Evolutionary conservation across 2,888 invertebrate species (phyloP).

Genomic region (Bembecia ichneumoniformis): DNA sequence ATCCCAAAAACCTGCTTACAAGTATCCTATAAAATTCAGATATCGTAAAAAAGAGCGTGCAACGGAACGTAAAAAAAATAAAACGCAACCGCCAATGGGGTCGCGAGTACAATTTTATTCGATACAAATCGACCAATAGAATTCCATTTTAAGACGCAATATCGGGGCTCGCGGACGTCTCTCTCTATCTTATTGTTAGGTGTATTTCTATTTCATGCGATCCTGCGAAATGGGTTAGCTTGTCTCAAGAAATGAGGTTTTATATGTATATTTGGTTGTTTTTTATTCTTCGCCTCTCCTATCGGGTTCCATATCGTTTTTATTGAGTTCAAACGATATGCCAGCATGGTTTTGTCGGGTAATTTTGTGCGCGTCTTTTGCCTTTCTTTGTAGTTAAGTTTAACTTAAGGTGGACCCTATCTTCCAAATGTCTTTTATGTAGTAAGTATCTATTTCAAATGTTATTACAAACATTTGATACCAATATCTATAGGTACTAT

Average conservation of each 20-base stretch:
- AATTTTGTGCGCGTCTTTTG: slow-evolving; percentile 8
- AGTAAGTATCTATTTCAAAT: too few species aligned
- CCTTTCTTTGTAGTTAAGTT: neutral
- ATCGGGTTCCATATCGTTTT: slow-evolving; percentile 7
- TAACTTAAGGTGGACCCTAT: too few species aligned
- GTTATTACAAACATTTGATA: too few species aligned
- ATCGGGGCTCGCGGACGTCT: neutral
- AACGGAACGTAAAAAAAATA: slow-evolving; percentile 23
- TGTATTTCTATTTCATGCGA: neutral
- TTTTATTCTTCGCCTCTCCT: neutral
- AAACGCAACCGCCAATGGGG: slow-evolving; percentile 29
- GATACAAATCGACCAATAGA: slow-evolving; percentile 46
- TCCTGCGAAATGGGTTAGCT: slow-evolving; percentile 1
- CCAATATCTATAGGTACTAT: too few species aligned
- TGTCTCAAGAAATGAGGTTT: slow-evolving; percentile 3
- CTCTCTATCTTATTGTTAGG: neutral
- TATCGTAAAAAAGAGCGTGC: slow-evolving; percentile 19
- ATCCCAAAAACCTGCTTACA: slow-evolving; percentile 21
- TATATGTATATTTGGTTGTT: slow-evolving; percentile 4
- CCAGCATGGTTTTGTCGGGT: slow-evolving; percentile 19
- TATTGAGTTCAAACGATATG: slow-evolving; percentile 19
- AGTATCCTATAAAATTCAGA: slow-evolving; percentile 25
- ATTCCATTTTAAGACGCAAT: slow-evolving; percentile 7
- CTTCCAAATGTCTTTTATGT: too few species aligned
- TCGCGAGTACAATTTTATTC: slow-evolving; percentile 31